Conservation (phyloP, 2,113 vertebrate species). For the Corydoras sp. region DNA sequence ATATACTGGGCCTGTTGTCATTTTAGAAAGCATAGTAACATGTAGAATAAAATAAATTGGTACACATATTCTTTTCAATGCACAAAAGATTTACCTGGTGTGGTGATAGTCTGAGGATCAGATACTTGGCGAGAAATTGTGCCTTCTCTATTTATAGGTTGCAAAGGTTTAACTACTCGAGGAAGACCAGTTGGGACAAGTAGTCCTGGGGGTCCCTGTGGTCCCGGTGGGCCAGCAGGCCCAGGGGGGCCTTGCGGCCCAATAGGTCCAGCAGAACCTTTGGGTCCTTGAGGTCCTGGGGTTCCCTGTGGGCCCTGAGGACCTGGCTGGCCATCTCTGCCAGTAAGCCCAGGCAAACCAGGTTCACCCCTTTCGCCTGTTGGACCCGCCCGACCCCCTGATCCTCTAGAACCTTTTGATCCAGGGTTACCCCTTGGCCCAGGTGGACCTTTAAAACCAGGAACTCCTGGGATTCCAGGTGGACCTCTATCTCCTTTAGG, state of each 20-base stretch:
- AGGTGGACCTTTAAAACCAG: slow-evolving; percentile 79
- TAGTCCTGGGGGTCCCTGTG: slow-evolving; percentile 75
- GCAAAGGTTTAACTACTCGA: slow-evolving; percentile 37
- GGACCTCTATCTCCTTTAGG: slow-evolving; percentile 81
- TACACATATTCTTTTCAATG: neutral
- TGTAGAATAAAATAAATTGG: no score
- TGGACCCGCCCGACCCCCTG: slow-evolving; percentile 79
- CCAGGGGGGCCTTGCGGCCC: slow-evolving; percentile 80
- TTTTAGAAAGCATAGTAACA: no score
- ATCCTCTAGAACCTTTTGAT: slow-evolving; percentile 84
- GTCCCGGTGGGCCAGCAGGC: slow-evolving; percentile 73
- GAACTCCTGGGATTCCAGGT: slow-evolving; percentile 68
- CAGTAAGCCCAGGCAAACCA: slow-evolving; percentile 73
- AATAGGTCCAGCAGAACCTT: slow-evolving; percentile 76
- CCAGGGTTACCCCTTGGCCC: slow-evolving; percentile 80
- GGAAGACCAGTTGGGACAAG: slow-evolving; percentile 68
- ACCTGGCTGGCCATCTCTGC: slow-evolving; percentile 77
- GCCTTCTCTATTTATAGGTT: slow-evolving; percentile 28
- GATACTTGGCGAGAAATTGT: slow-evolving; percentile 46
- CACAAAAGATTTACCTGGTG: slow-evolving; percentile 45
- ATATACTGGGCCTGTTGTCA: no score
- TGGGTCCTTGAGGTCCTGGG: slow-evolving; percentile 75
- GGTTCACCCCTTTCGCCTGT: slow-evolving; percentile 85
- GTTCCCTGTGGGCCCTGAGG: slow-evolving; percentile 74
- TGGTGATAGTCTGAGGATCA: slow-evolving; percentile 24